A percentile compares a stretch with the other conserved stretches of the same genome.
Evolutionary conservation across 2,113 vertebrate species (phyloP).

Genomic region (Romanogobio albipinnatus): DNA sequence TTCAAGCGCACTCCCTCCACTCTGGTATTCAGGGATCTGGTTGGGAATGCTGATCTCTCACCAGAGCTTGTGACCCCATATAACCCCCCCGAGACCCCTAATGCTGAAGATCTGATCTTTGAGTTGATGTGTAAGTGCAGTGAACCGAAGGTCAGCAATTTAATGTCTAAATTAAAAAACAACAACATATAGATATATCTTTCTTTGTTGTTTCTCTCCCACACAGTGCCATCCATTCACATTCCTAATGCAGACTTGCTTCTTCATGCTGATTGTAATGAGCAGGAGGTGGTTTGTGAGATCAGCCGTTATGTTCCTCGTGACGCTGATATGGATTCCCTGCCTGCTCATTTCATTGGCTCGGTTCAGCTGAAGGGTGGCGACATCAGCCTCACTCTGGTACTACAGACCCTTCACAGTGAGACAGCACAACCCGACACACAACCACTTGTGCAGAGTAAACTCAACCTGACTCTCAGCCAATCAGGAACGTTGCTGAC

Average conservation of each 20-base stretch:
- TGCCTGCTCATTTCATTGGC: conserved; percentile 71
- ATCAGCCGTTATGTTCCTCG: conserved; percentile 71
- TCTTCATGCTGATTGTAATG: conserved; percentile 80
- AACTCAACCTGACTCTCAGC: conserved; percentile 75
- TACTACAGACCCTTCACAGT: conserved; percentile 70
- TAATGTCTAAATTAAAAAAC: not conserved
- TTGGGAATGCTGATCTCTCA: conserved; percentile 66
- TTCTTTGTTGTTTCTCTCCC: not conserved
- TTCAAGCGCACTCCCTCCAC: conserved; percentile 69
- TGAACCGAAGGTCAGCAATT: not conserved
- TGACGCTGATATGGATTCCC: conserved; percentile 48
- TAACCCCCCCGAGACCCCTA: conserved; percentile 60
- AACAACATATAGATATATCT: not conserved
- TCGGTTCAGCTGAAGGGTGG: conserved; percentile 71
- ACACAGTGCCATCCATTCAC: conserved; percentile 66
- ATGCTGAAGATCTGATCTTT: conserved; percentile 72
- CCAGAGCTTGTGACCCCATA: conserved; percentile 76
- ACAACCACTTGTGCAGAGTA: conserved; percentile 65
- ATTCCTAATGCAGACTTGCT: conserved; percentile 74
- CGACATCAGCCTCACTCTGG: conserved; percentile 72
- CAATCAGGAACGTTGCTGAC: conserved; percentile 70
- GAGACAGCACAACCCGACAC: conserved; percentile 40
- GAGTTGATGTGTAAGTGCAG: conserved; percentile 77
- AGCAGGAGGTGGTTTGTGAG: conserved; percentile 79
- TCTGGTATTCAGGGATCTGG: conserved; percentile 76